Percentiles rank a stretch among this genome's conserved stretches.
phyloP scores from a whole-genome alignment of 2,113 vertebrate species.

The Lynx canadensis region DNA sequence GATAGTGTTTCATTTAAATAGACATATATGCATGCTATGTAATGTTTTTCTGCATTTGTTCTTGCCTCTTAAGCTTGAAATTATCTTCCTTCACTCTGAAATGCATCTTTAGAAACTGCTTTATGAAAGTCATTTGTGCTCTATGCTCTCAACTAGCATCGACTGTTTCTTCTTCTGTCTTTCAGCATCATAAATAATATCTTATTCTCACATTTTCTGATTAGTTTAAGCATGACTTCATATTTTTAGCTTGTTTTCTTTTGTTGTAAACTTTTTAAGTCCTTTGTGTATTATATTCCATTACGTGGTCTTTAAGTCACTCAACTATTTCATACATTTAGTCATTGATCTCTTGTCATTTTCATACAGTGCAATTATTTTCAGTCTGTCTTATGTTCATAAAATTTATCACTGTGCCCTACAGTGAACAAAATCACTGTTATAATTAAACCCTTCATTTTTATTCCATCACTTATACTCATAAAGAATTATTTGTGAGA shows the following conservation, averaged over 20 bases:
- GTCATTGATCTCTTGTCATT: no score
- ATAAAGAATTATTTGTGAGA: neutral
- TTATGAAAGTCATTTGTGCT: neutral
- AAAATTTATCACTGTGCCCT: neutral
- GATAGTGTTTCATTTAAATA: neutral
- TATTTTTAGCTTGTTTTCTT: neutral
- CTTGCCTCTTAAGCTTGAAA: neutral
- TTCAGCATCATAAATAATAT: neutral
- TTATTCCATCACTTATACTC: neutral
- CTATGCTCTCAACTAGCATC: neutral
- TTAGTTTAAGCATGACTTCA: neutral
- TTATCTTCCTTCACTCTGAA: neutral
- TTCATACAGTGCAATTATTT: neutral
- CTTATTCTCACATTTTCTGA: neutral
- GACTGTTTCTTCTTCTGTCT: neutral
- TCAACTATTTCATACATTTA: neutral
- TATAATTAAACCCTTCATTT: neutral
- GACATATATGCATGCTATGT: neutral
- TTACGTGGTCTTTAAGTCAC: neutral
- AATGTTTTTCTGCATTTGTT: neutral
- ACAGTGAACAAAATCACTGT: neutral
- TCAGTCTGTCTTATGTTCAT: neutral
- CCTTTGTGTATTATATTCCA: neutral
- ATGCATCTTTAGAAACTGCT: neutral
- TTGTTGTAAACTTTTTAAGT: neutral